Conservation (phyloP, 2,888 invertebrate genomes). For the Trisateles emortualis region DNA sequence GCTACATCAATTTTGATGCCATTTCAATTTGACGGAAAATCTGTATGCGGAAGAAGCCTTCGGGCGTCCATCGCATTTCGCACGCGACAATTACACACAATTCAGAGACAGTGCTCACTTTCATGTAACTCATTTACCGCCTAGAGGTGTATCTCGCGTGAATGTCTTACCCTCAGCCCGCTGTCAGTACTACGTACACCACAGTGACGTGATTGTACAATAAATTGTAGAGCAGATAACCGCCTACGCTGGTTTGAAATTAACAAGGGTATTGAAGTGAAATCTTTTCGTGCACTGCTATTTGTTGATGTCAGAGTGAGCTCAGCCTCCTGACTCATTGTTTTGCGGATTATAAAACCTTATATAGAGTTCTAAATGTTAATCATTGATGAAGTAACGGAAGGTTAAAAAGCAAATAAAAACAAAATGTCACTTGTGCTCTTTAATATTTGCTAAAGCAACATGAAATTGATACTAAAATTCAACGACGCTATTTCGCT, state of each 20-base stretch:
- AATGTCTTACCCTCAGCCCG: conserved; percentile 28
- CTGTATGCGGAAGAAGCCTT: conserved; percentile 47
- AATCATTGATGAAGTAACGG: conserved; percentile 22
- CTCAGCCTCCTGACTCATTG: conserved; percentile 62
- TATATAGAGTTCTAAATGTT: conserved; percentile 38
- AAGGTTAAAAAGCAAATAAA: conserved; percentile 14
- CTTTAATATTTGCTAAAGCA: neutral
- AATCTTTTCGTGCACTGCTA: conserved; percentile 49
- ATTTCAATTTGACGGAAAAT: conserved; percentile 56
- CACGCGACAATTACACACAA: conserved; percentile 67
- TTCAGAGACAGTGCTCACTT: conserved; percentile 48
- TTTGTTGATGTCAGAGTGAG: conserved; percentile 66
- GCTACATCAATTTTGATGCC: conserved; percentile 35
- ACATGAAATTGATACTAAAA: neutral
- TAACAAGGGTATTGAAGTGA: conserved; percentile 47
- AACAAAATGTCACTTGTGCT: conserved; percentile 1
- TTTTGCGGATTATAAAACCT: conserved; percentile 30
- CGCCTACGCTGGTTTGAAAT: conserved; percentile 55
- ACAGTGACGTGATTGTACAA: conserved; percentile 47
- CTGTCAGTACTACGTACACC: conserved; percentile 33
- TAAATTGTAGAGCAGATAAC: conserved; percentile 48
- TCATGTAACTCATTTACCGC: conserved; percentile 52
- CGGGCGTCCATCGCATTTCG: conserved; percentile 42
- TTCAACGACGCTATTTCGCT: neutral
- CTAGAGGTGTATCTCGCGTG: conserved; percentile 62